phyloP scores from a whole-genome alignment of 2,888 invertebrate genomes.

The Ryuthela nishihirai region DNA sequence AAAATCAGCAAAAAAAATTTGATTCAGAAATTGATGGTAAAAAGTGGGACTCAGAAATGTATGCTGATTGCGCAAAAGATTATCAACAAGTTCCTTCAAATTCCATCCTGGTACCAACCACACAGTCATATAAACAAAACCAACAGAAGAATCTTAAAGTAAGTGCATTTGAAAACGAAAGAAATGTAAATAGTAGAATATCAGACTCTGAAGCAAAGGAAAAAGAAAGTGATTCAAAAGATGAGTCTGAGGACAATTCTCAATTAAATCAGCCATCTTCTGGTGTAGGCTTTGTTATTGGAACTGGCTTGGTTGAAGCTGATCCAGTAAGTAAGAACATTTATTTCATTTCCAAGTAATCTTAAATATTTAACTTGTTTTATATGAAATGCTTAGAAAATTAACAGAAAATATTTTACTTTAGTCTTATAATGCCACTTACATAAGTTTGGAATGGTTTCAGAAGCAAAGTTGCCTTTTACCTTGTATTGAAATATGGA shows the following conservation, averaged over 20 bases:
- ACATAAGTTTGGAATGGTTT: too few species aligned
- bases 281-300: conserved; percentile 58
- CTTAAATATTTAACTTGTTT: too few species aligned
- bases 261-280: conserved; percentile 19
- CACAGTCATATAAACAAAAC: neutral
- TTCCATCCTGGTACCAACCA: neutral
- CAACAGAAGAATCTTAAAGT: neutral
- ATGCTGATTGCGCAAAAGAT: neutral
- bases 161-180: neutral
- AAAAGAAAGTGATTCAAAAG: neutral
- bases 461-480: too few species aligned
- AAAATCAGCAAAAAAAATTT: conserved; percentile 35
- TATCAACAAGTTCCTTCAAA: neutral
- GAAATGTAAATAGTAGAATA: neutral
- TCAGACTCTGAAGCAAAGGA: neutral
- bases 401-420: too few species aligned
- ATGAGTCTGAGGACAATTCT: neutral
- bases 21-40: conserved; percentile 15
- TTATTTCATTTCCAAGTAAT: too few species aligned
- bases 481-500: too few species aligned
- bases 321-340: conserved; percentile 61
- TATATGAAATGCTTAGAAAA: too few species aligned
- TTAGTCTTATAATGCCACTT: too few species aligned
- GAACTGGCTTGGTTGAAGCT: conserved; percentile 62
- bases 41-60: neutral